Evolutionary conservation across 2,888 invertebrate genomes (phyloP).

Genomic region (Hirtodrosophila duncani): DNA sequence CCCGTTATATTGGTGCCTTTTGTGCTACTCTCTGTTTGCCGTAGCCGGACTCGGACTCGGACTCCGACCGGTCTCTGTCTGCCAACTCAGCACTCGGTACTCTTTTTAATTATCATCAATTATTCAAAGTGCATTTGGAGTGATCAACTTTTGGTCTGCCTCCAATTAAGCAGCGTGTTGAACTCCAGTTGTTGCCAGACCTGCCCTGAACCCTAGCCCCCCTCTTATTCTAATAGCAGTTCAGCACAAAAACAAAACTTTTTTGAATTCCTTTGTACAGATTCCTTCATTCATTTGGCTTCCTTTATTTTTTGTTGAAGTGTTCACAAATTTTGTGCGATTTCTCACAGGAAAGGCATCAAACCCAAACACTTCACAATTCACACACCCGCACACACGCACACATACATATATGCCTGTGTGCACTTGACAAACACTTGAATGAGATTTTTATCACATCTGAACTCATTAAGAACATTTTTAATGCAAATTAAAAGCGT

Average conservation of each 20-base stretch:
- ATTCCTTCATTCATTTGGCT: slow-evolving; percentile 21
- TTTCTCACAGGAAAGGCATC: slow-evolving; percentile 78
- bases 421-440: slow-evolving; percentile 34
- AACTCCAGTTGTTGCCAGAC: slow-evolving; percentile 25
- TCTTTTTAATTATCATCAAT: slow-evolving; percentile 77
- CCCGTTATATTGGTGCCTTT: too few relatives aligned
- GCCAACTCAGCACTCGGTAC: slow-evolving; percentile 27
- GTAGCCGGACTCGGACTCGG: too few relatives aligned
- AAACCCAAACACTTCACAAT: slow-evolving; percentile 76
- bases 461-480: slow-evolving; percentile 62
- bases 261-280: slow-evolving; percentile 14
- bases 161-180: slow-evolving; percentile 53
- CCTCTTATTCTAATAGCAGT: too few relatives aligned
- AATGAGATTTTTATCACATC: slow-evolving; percentile 58
- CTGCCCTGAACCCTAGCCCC: too few relatives aligned
- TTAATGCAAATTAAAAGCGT: slow-evolving; percentile 67
- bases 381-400: slow-evolving; percentile 29
- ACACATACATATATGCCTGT: slow-evolving; percentile 10
- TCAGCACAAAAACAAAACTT: slow-evolving; percentile 1
- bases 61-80: too few relatives aligned
- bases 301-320: slow-evolving; percentile 33
- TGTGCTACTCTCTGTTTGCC: too few relatives aligned
- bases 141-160: slow-evolving; percentile 76
- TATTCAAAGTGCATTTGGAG: slow-evolving; percentile 78
- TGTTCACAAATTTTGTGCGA: slow-evolving; percentile 69